phyloP scores from a whole-genome alignment of 1,140 invertebrate species.

The Octopus bimaculoides region DNA sequence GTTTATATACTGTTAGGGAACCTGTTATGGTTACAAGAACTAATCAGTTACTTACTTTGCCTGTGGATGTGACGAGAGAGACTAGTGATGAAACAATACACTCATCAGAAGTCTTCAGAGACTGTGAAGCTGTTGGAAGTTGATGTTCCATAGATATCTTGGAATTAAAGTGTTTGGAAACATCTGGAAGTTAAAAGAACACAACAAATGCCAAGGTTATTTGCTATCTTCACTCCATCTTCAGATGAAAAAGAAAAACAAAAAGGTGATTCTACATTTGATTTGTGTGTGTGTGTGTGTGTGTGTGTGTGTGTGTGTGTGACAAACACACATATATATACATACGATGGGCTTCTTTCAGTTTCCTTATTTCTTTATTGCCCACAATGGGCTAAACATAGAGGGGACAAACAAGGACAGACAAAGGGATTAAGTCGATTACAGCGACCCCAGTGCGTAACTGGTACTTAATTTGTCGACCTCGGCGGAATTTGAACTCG shows the following conservation, averaged over 20 bases:
- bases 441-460: too few relatives aligned
- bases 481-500: too few relatives aligned
- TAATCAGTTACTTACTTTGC: constrained; percentile 40
- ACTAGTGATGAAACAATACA: constrained; percentile 56
- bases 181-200: constrained; percentile 44
- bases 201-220: background rate
- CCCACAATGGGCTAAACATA: too few relatives aligned
- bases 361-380: too few relatives aligned
- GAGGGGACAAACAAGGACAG: too few relatives aligned
- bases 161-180: constrained; percentile 57
- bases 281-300: too few relatives aligned
- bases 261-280: background rate
- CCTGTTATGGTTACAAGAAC: background rate
- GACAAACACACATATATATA: too few relatives aligned
- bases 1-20: background rate
- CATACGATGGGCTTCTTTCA: too few relatives aligned
- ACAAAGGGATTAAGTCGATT: too few relatives aligned
- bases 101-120: constrained; percentile 56
- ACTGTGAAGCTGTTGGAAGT: constrained; percentile 55
- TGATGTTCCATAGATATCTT: constrained; percentile 58
- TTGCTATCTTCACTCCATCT: background rate
- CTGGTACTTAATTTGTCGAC: too few relatives aligned
- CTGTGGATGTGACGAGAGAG: constrained; percentile 50
- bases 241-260: background rate
- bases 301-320: too few relatives aligned